A percentile compares a stretch with the other conserved stretches of the same genome.
These are phyloP conservation scores for Terebella lapidaria DNA, from an alignment of 2,888 invertebrate genomes.

Conservation along the genomic window DNA sequence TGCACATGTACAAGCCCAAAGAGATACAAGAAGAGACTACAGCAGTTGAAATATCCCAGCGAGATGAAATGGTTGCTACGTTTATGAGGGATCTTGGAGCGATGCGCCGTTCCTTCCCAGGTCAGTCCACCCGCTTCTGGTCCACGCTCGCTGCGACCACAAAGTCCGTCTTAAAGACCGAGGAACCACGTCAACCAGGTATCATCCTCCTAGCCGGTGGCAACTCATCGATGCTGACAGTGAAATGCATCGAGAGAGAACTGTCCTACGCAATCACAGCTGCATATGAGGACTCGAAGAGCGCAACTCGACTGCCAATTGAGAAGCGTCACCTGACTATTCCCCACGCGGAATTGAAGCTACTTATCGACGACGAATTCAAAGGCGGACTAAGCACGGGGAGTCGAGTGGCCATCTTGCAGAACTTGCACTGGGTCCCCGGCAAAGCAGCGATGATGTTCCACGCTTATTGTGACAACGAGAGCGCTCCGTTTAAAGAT, in stretches of 20 bases:
- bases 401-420: conserved; percentile 30
- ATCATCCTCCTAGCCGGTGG: conserved; percentile 7
- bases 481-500: conserved; percentile 43
- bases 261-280: conserved; percentile 5
- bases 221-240: not conserved
- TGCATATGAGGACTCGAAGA: conserved; percentile 1
- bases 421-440: conserved; percentile 33
- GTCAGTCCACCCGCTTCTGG: conserved; percentile 11
- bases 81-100: too few relatives aligned
- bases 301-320: not conserved
- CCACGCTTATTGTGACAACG: conserved; percentile 45
- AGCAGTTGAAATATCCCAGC: too few relatives aligned
- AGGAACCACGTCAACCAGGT: conserved; percentile 6
- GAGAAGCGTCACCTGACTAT: not conserved
- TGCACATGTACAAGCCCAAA: too few relatives aligned
- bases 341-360: conserved; percentile 8
- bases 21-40: too few relatives aligned
- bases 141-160: conserved; percentile 8
- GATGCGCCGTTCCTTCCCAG: too few relatives aligned
- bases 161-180: conserved; percentile 4
- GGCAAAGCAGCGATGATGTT: conserved; percentile 36
- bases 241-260: conserved; percentile 7
- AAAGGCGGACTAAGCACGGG: conserved; percentile 18
- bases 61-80: too few relatives aligned
- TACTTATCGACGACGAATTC: conserved; percentile 31